These are phyloP conservation scores for Lophochroa leadbeateri DNA, from an alignment of 2,113 vertebrate species.

Conservation along the genomic window DNA sequence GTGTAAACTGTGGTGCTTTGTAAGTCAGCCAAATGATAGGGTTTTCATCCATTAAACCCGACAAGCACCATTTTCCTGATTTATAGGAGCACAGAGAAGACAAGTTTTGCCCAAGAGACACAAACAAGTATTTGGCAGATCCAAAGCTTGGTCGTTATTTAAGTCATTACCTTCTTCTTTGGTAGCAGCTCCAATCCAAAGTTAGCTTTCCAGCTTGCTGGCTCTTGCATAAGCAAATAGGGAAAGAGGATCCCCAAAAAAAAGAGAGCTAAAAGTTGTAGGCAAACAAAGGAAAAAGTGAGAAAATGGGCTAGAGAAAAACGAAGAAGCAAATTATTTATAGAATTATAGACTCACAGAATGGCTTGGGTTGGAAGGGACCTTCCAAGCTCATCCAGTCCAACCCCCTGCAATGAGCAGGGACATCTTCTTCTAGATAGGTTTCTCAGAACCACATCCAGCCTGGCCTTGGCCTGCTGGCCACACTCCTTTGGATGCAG, in stretches of 20 bases:
- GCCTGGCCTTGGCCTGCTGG: neutral
- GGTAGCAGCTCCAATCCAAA: neutral
- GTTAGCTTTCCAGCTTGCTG: neutral
- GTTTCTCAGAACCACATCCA: neutral
- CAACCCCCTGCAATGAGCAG: neutral
- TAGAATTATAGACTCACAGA: neutral
- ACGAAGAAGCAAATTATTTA: neutral
- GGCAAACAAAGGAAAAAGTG: neutral
- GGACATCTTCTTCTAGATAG: neutral
- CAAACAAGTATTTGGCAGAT: neutral
- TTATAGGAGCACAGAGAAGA: neutral
- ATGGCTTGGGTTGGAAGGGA: neutral
- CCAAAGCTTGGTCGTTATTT: neutral
- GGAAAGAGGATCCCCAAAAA: neutral
- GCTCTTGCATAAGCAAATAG: neutral
- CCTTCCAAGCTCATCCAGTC: neutral
- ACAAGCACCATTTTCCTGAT: neutral
- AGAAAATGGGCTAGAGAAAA: neutral
- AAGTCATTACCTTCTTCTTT: neutral
- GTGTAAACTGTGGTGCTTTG: neutral
- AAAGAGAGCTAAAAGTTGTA: neutral
- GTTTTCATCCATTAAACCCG: neutral
- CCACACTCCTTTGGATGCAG: neutral
- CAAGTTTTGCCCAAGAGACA: neutral
- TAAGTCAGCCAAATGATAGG: fast-evolving